These are phyloP conservation scores for Muricea muricata DNA, from an alignment of 92 coral and sea anemone species.

Conservation along the genomic window DNA sequence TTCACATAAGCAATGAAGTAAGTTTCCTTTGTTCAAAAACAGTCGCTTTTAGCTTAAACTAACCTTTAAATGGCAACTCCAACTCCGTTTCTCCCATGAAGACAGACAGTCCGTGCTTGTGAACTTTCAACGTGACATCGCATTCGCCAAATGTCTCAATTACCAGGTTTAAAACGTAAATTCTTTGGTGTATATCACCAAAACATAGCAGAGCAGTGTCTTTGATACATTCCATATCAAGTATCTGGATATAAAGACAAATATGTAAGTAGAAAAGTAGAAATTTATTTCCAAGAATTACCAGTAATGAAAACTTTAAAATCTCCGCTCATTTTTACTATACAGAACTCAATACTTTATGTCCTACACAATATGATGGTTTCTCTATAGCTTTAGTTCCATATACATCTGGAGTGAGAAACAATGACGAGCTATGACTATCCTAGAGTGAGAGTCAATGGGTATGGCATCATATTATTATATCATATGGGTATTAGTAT, in stretches of 20 bases:
- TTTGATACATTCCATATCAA: not conserved
- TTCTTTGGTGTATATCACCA: slow-evolving; percentile 27
- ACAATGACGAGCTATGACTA: too few species aligned
- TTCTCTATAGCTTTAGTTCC: not conserved
- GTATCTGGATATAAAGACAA: not conserved
- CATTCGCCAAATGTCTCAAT: not conserved
- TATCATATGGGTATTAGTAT: too few species aligned
- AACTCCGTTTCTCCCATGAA: not conserved
- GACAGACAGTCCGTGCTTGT: not conserved
- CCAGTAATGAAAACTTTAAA: not conserved
- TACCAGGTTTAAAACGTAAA: slow-evolving; percentile 25
- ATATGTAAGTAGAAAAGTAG: too few species aligned
- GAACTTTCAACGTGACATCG: not conserved
- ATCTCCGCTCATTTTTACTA: not conserved
- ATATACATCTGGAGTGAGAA: too few species aligned
- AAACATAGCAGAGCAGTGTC: not conserved
- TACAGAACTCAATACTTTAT: not conserved
- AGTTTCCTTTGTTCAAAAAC: too few species aligned
- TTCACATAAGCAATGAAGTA: too few species aligned
- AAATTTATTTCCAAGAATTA: not conserved
- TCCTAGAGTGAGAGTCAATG: too few species aligned
- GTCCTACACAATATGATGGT: not conserved
- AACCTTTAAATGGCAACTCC: slow-evolving; percentile 13
- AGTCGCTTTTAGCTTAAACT: not conserved
- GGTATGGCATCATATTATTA: too few species aligned